Percentiles rank a stretch among this genome's conserved stretches.
These are phyloP conservation scores for Spodoptera litura DNA, from an alignment of 1,140 invertebrate genomes.

Conservation along the genomic window DNA sequence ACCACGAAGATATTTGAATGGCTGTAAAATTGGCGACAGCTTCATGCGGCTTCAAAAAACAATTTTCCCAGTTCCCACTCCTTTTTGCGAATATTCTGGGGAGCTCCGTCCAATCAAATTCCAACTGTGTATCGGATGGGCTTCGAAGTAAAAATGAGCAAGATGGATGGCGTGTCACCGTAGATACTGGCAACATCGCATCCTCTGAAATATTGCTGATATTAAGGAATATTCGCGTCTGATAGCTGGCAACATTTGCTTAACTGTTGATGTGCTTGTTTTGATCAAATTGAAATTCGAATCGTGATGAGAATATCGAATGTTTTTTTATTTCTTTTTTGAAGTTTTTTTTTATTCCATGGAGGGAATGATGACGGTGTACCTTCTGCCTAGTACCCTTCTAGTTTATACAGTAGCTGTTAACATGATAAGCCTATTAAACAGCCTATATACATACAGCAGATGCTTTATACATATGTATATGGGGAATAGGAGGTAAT, in stretches of 20 bases:
- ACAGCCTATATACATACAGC: no score
- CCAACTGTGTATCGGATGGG: conserved; percentile 35
- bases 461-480: no score
- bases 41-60: conserved; percentile 35
- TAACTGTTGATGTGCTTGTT: conserved; percentile 32
- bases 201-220: conserved; percentile 37
- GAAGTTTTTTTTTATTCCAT: no score
- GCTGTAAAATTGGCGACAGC: conserved; percentile 26
- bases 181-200: neutral
- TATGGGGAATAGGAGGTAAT: neutral
- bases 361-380: neutral
- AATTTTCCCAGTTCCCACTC: conserved; percentile 34
- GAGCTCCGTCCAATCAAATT: conserved; percentile 47
- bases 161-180: conserved; percentile 61
- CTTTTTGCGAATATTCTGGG: conserved; percentile 33
- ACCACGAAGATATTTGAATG: conserved; percentile 6
- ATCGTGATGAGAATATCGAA: neutral
- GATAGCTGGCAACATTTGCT: conserved; percentile 24
- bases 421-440: no score
- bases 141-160: conserved; percentile 57
- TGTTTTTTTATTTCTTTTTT: no score
- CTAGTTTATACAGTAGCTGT: no score
- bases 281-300: neutral
- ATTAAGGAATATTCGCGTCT: conserved; percentile 20
- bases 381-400: neutral